Conservation (phyloP, 1,140 invertebrate species). For the Ephestia elutella region DNA sequence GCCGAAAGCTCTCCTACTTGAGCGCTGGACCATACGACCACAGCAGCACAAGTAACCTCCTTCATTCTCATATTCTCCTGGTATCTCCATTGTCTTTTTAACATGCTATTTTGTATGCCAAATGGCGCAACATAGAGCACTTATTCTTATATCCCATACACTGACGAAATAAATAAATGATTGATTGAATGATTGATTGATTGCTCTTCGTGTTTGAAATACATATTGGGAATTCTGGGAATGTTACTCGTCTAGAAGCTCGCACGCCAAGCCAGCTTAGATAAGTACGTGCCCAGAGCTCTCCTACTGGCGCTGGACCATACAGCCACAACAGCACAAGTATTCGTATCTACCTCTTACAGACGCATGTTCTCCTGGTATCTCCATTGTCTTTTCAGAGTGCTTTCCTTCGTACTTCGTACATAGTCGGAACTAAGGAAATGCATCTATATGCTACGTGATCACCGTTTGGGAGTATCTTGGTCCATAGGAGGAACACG, state of each 20-base stretch:
- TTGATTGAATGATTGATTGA: too few relatives aligned
- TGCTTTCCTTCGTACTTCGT: too few relatives aligned
- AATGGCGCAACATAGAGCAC: too few relatives aligned
- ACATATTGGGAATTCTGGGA: too few relatives aligned
- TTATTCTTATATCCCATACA: too few relatives aligned
- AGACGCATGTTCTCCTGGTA: neutral
- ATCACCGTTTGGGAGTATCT: too few relatives aligned
- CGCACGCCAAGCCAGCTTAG: conserved; percentile 36
- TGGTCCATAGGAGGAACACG: too few relatives aligned
- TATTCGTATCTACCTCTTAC: conserved; percentile 21
- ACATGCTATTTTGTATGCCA: too few relatives aligned
- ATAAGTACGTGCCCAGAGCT: conserved; percentile 38
- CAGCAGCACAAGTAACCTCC: conserved; percentile 46
- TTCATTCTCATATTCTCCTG: neutral
- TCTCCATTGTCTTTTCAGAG: neutral
- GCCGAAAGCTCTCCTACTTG: conserved; percentile 50
- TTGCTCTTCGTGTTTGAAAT: too few relatives aligned
- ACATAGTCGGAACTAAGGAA: too few relatives aligned
- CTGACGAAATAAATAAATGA: too few relatives aligned
- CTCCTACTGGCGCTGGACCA: conserved; percentile 65
- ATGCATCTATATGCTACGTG: too few relatives aligned
- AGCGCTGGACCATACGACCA: conserved; percentile 67
- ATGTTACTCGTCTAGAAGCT: conserved; percentile 43
- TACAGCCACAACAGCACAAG: conserved; percentile 61
- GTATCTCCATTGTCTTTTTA: neutral